phyloP scores from a whole-genome alignment of 2,888 invertebrate species.

The Steinernema carpocapsae region DNA sequence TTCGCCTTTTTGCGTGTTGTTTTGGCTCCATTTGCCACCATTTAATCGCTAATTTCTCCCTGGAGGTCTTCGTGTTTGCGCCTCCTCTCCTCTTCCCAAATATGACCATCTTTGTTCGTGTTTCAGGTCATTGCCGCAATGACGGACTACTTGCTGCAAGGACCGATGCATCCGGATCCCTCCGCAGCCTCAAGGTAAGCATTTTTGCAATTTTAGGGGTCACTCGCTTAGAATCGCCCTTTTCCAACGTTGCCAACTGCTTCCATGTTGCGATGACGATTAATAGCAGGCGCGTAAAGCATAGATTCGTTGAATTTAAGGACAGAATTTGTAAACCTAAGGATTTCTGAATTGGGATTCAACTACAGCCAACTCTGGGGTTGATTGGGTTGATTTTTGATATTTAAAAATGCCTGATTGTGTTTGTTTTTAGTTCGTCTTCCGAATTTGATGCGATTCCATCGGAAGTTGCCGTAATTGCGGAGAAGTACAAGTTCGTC shows the following conservation, averaged over 20 bases:
- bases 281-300: background rate
- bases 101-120: background rate
- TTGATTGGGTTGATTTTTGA: background rate
- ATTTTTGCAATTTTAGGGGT: background rate
- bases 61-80: too few relatives aligned
- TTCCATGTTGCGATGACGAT: background rate
- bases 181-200: constrained; percentile 18
- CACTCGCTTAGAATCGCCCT: too few relatives aligned
- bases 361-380: background rate
- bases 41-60: too few relatives aligned
- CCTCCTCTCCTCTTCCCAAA: too few relatives aligned
- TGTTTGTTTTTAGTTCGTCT: constrained; percentile 18
- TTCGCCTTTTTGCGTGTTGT: too few relatives aligned
- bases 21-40: too few relatives aligned
- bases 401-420: background rate
- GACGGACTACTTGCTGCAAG: constrained; percentile 20
- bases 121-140: constrained; percentile 26
- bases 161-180: background rate
- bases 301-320: background rate
- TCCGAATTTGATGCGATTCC: constrained; percentile 55
- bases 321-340: background rate
- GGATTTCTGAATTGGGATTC: constrained; percentile 22
- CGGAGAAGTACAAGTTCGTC: constrained; percentile 55
- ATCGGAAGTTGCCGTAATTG: constrained; percentile 57
- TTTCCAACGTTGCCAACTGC: constrained; percentile 1